Evolutionary conservation across 1,140 invertebrate species (phyloP), one percentile per base, ranked within the genome.

Genomic region (Solen grandis): DNA sequence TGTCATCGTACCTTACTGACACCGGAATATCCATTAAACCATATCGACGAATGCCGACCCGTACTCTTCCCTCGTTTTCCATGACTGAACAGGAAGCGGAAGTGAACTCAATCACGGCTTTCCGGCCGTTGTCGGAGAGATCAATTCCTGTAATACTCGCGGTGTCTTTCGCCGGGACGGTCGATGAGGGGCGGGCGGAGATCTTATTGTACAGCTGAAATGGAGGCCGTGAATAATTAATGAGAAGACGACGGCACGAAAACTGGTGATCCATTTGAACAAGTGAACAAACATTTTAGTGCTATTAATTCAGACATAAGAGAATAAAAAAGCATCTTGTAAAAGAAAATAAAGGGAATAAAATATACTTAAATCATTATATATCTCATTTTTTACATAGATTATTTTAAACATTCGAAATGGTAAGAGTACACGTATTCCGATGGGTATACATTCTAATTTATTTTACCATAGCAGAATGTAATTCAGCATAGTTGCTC

Each of bases 61-160:
- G 76, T 70, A 95, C 94, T 73, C 93, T 93, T 46, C 94, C 94
- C 84, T 94, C 94, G 81, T 93, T 95, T 90, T 95, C 95, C 84
- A 94, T 84, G 0, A 95, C 94, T 8, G 94, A 93, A 76, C 92
- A 93, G 0, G 93, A 93, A 0, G 94, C 92, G 2, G 94, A 91
- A 33, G 94, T 92, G 84, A 95, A 95, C 88, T 95, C 94, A 25
- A 95, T 85, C 4, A 95, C 90, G 3, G 94, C 90, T 83, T 92
- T 93, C 13, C 91, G 88, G 0, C 85, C 88, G 8, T 85, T 70
- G 29, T 88, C 87, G 46, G 70, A 82, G 0, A 86, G 76, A 69
- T 85, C 85, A 19, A 86, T 62, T 4, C 54, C 70, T 0, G 79
- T 82, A 5, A 80, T 16, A 50, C 59, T 74, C 13, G 72, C 50